A percentile compares a stretch with the other conserved stretches of the same genome.
These are phyloP conservation scores for Sesia bembeciformis DNA, from an alignment of 2,888 invertebrate genomes.

Conservation along the genomic window DNA sequence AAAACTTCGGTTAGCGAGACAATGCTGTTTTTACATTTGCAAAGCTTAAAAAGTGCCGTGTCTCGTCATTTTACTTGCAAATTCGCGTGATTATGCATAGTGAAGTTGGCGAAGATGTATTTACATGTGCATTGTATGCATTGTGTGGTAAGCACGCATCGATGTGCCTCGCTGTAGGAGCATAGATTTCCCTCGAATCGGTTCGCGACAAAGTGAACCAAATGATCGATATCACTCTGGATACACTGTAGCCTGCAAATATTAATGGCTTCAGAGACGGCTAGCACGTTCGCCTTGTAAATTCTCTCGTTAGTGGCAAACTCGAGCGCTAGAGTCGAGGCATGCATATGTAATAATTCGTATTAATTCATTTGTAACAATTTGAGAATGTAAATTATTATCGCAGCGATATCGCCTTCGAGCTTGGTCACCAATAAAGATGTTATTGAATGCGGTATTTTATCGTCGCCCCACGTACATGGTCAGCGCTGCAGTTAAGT, in stretches of 20 bases:
- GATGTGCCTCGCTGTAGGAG: slow-evolving; percentile 4
- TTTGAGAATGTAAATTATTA: too few species aligned
- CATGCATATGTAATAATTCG: too few species aligned
- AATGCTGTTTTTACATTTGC: slow-evolving; percentile 55
- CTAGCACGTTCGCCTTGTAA: too few species aligned
- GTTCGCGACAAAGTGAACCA: slow-evolving; percentile 26
- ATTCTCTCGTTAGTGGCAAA: too few species aligned
- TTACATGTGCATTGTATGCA: slow-evolving; percentile 60
- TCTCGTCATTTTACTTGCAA: slow-evolving; percentile 65
- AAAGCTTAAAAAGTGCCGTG: slow-evolving; percentile 57
- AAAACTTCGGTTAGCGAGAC: slow-evolving; percentile 32
- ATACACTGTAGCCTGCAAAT: slow-evolving; percentile 32
- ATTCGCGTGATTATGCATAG: slow-evolving; percentile 62
- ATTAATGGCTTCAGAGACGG: slow-evolving; percentile 12
- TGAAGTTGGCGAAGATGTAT: slow-evolving; percentile 54
- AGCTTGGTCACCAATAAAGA: slow-evolving; percentile 14
- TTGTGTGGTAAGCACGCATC: slow-evolving; percentile 42
- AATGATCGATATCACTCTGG: slow-evolving; percentile 43
- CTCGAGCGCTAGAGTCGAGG: too few species aligned
- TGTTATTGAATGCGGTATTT: slow-evolving; percentile 37
- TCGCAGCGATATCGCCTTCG: too few species aligned
- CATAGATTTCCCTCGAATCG: slow-evolving; percentile 16
- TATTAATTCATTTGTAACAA: too few species aligned
- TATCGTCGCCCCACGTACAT: slow-evolving; percentile 33
- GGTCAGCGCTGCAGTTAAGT: slow-evolving; percentile 38